Conservation (phyloP, 2,797 vertebrate genomes). For the Holocentrus rufus region DNA sequence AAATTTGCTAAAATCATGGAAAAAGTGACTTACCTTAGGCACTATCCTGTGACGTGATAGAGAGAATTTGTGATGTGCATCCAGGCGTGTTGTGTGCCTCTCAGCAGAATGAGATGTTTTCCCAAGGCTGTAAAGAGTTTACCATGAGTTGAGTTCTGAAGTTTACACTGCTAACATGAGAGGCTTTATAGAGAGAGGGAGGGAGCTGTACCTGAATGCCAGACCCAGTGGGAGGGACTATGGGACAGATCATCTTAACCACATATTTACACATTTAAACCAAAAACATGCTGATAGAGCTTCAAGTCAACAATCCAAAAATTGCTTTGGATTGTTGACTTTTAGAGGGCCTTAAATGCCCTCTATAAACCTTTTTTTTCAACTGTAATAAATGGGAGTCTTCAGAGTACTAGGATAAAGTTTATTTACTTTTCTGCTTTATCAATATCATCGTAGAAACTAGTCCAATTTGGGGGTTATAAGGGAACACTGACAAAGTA, state of each 20-base stretch:
- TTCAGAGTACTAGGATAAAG: not conserved
- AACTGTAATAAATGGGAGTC: not conserved
- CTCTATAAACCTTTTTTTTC: not conserved
- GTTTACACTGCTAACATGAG: slow-evolving; percentile 69
- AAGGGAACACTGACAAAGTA: not conserved
- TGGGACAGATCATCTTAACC: slow-evolving; percentile 80
- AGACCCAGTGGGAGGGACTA: slow-evolving; percentile 82
- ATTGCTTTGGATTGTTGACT: no score
- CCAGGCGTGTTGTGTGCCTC: slow-evolving; percentile 40
- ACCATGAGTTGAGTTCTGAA: slow-evolving; percentile 71
- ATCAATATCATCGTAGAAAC: not conserved
- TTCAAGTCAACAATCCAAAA: slow-evolving; percentile 30
- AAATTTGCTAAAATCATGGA: not conserved
- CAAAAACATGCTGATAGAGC: slow-evolving; percentile 52
- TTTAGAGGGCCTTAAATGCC: not conserved
- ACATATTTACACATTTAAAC: slow-evolving; percentile 64
- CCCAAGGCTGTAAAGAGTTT: slow-evolving; percentile 57
- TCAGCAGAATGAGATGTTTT: slow-evolving; percentile 9
- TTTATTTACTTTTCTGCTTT: not conserved
- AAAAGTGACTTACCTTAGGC: slow-evolving; percentile 61
- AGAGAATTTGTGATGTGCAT: slow-evolving; percentile 43
- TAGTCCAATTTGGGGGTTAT: not conserved
- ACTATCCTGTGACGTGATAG: slow-evolving; percentile 30
- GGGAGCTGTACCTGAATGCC: slow-evolving; percentile 79
- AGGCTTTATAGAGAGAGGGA: slow-evolving; percentile 77